These are phyloP conservation scores for Philopotamus ludificatus DNA, from an alignment of 1,140 invertebrate species.

Conservation along the genomic window DNA sequence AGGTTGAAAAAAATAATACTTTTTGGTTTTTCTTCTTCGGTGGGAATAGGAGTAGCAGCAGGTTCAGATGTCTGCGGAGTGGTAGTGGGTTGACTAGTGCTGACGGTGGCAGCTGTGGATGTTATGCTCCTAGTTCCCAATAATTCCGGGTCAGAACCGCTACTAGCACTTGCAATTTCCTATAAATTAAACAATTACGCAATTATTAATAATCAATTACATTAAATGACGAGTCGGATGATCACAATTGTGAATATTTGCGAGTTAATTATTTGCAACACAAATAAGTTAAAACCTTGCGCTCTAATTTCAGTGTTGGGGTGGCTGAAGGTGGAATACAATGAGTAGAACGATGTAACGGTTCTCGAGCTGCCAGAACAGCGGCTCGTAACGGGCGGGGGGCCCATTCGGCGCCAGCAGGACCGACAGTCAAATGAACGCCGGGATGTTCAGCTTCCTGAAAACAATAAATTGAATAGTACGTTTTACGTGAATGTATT, in stretches of 20 bases:
- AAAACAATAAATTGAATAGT: background rate
- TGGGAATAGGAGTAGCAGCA: conserved; percentile 49
- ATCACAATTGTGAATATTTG: no score
- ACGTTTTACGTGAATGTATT: no score
- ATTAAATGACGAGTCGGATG: no score
- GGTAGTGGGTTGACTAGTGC: conserved; percentile 2
- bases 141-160: conserved; percentile 39
- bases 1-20: no score
- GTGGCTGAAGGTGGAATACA: conserved; percentile 48
- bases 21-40: conserved; percentile 54
- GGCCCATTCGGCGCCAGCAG: conserved; percentile 46
- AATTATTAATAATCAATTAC: no score
- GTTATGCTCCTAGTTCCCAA: conserved; percentile 32
- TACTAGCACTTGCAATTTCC: conserved; percentile 33
- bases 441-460: conserved; percentile 39
- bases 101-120: conserved; percentile 10
- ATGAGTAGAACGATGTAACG: conserved; percentile 52
- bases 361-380: conserved; percentile 46
- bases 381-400: conserved; percentile 47
- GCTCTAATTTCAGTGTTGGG: conserved; percentile 34
- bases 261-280: no score
- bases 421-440: conserved; percentile 40
- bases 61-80: conserved; percentile 12
- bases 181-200: conserved; percentile 22
- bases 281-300: conserved; percentile 31